Conservation (phyloP, 1,140 invertebrate genomes). For the Drosophila lacertosa region DNA sequence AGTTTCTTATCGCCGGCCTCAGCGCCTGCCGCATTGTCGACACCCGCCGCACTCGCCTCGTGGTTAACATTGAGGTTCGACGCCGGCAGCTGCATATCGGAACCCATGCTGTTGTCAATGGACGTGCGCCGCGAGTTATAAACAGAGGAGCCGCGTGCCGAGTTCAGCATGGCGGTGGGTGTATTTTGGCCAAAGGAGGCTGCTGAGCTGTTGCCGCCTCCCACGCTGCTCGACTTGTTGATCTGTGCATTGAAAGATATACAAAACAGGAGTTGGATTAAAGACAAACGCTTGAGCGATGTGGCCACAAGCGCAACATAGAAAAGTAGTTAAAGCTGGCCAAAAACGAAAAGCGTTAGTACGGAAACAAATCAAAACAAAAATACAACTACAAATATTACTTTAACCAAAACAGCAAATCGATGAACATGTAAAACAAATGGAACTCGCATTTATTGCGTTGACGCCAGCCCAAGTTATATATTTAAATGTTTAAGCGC, state of each 20-base stretch:
- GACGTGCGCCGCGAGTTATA: constrained; percentile 82
- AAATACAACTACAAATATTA: constrained; percentile 32
- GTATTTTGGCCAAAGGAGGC: constrained; percentile 68
- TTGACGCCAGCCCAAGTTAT: constrained; percentile 6
- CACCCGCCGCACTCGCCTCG: constrained; percentile 31
- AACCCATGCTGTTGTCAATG: constrained; percentile 75
- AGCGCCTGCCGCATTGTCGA: constrained; percentile 51
- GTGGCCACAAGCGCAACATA: constrained; percentile 37
- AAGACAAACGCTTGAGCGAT: constrained; percentile 4
- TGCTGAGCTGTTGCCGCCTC: constrained; percentile 31
- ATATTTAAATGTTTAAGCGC: constrained; percentile 7
- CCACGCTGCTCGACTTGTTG: constrained; percentile 50
- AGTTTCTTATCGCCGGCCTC: constrained; percentile 59
- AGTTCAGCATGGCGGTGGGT: constrained; percentile 64
- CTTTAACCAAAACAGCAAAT: constrained; percentile 19
- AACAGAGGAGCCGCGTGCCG: constrained; percentile 76
- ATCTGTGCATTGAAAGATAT: constrained; percentile 39
- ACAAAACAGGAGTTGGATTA: not conserved
- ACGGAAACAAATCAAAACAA: constrained; percentile 32
- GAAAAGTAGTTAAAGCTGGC: constrained; percentile 29
- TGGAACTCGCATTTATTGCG: constrained; percentile 13
- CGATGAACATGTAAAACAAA: not conserved
- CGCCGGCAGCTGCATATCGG: constrained; percentile 66
- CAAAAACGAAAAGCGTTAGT: constrained; percentile 56
- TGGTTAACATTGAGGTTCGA: constrained; percentile 56